Conservation (phyloP, 1,140 invertebrate genomes). For the Telenomus remus region DNA sequence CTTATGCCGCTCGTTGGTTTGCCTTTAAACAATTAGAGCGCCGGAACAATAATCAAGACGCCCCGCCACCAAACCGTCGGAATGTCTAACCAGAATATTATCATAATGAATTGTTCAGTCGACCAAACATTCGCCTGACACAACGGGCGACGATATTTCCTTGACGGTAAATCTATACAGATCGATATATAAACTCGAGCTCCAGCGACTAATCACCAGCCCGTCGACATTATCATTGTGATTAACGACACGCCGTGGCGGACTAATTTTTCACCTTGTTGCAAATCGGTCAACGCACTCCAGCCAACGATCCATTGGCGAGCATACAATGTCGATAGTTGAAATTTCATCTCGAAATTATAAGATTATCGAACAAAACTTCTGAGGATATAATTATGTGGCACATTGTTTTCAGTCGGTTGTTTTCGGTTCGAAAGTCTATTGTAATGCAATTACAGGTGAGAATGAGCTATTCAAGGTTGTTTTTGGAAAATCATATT, state of each 20-base stretch:
- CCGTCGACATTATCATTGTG: constrained; percentile 36
- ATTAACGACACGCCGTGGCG: constrained; percentile 35
- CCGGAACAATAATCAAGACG: constrained; percentile 22
- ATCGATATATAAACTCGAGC: constrained; percentile 45
- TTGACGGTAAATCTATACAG: constrained; percentile 49
- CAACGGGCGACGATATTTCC: constrained; percentile 29
- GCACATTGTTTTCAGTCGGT: no score
- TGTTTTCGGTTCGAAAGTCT: no score
- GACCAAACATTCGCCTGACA: constrained; percentile 34
- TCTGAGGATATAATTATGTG: no score
- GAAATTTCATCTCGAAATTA: neutral
- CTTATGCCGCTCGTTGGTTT: neutral
- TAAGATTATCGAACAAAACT: no score
- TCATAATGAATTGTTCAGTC: constrained; percentile 31
- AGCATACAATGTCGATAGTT: no score
- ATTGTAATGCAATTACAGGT: no score
- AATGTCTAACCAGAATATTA: constrained; percentile 23
- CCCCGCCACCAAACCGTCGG: constrained; percentile 1
- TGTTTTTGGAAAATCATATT: no score
- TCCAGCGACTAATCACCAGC: constrained; percentile 32
- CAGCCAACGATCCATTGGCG: constrained; percentile 10
- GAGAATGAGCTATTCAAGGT: no score
- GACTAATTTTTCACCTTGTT: constrained; percentile 42
- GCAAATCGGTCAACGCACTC: constrained; percentile 8
- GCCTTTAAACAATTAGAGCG: neutral